These are phyloP conservation scores for Pararge aegeria DNA, from an alignment of 1,140 invertebrate species.

Conservation along the genomic window DNA sequence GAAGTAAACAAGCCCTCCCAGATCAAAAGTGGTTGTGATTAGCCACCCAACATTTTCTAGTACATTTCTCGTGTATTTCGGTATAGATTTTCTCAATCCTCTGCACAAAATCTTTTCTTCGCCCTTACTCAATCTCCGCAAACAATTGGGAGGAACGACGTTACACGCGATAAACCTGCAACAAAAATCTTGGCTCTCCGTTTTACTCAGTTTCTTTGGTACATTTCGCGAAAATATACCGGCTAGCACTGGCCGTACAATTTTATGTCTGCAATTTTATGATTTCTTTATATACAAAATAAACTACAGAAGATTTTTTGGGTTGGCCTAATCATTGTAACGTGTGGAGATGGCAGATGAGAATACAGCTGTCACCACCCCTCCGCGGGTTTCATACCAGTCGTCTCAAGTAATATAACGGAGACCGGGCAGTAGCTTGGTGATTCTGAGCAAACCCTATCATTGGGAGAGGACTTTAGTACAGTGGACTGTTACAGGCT, in stretches of 20 bases:
- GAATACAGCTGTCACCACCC: too few relatives aligned
- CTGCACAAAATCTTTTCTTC: conserved; percentile 20
- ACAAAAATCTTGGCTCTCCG: conserved; percentile 18
- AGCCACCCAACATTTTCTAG: conserved; percentile 9
- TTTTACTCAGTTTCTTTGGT: conserved; percentile 1
- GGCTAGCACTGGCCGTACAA: background rate
- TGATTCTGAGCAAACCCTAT: too few relatives aligned
- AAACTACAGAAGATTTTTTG: background rate
- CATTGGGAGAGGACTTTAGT: too few relatives aligned
- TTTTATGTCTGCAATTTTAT: background rate
- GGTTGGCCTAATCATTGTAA: too few relatives aligned
- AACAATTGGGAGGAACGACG: conserved; percentile 22
- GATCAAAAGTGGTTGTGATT: conserved; percentile 4
- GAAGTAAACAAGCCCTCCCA: background rate
- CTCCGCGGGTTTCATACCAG: too few relatives aligned
- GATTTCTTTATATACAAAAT: background rate
- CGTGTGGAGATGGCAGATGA: background rate
- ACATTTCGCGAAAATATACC: background rate
- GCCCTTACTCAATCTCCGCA: conserved; percentile 21
- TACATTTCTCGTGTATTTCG: conserved; percentile 8
- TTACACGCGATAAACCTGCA: conserved; percentile 24
- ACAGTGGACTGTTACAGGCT: too few relatives aligned
- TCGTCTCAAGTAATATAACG: too few relatives aligned
- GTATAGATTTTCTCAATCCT: conserved; percentile 15
- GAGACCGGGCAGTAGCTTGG: too few relatives aligned